Evolutionary conservation across 2,797 vertebrate species (phyloP).

Genomic region (Rhinatrema bivittatum): DNA sequence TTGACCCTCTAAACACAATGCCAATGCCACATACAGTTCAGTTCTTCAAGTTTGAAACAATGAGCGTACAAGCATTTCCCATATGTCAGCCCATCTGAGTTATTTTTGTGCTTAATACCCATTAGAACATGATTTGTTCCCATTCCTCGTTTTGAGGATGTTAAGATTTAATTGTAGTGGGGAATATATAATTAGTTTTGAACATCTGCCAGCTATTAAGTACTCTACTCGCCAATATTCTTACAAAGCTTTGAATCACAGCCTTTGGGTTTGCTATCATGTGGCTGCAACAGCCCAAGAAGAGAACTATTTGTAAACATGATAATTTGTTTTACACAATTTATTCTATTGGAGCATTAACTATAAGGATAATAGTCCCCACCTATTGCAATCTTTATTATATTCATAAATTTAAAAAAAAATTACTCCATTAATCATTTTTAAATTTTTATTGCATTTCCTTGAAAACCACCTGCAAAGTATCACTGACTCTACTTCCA

Average conservation of each 20-base stretch:
- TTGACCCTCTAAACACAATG: slow-evolving; percentile 13
- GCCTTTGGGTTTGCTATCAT: slow-evolving; percentile 28
- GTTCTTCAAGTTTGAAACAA: slow-evolving; percentile 20
- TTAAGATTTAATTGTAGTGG: slow-evolving; percentile 23
- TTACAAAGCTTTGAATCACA: slow-evolving; percentile 33
- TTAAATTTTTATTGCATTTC: too few species aligned
- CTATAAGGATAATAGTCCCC: slow-evolving; percentile 3
- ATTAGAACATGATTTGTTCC: slow-evolving; percentile 27
- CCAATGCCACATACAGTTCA: slow-evolving; percentile 7
- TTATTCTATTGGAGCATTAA: slow-evolving; percentile 19
- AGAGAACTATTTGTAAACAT: slow-evolving; percentile 37
- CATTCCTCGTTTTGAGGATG: slow-evolving; percentile 32
- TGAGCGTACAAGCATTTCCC: slow-evolving; percentile 18
- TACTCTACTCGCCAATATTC: slow-evolving; percentile 22
- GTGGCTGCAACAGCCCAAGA: slow-evolving; percentile 22
- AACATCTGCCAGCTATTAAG: slow-evolving; percentile 33
- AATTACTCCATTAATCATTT: too few species aligned
- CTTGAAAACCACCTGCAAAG: too few species aligned
- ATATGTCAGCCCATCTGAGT: slow-evolving; percentile 12
- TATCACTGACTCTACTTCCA: too few species aligned
- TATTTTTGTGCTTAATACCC: slow-evolving; percentile 18
- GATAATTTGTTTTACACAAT: slow-evolving; percentile 26
- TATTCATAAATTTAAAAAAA: too few species aligned
- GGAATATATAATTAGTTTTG: slow-evolving; percentile 29
- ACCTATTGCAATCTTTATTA: too few species aligned